These are phyloP conservation scores for Oxyteleia sp. DNA, from an alignment of 2,888 invertebrate species.

Conservation along the genomic window DNA sequence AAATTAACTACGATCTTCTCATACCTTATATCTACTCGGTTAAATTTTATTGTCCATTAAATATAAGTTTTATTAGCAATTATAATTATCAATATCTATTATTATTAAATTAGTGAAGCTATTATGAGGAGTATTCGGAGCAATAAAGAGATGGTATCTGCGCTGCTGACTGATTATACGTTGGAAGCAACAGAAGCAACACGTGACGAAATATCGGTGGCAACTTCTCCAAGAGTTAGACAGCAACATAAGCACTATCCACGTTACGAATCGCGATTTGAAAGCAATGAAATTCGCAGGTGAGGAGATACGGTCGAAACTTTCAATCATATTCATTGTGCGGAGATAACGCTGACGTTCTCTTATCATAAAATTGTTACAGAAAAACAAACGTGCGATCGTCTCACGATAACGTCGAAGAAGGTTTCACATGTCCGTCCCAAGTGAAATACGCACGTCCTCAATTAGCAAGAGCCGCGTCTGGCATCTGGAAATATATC, in stretches of 20 bases:
- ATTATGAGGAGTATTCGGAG: conserved; percentile 91
- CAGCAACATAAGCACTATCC: conserved; percentile 84
- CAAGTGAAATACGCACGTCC: conserved; percentile 93
- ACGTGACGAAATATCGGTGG: conserved; percentile 88
- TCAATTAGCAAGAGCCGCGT: conserved; percentile 93
- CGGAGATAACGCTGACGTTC: not conserved
- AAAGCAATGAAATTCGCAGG: conserved; percentile 86
- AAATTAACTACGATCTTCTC: no score
- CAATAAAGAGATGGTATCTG: conserved; percentile 91
- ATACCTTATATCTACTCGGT: no score
- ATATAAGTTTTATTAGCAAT: not conserved
- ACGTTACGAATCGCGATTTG: conserved; percentile 78
- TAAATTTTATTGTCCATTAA: not conserved
- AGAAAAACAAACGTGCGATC: conserved; percentile 89
- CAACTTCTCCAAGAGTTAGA: conserved; percentile 82
- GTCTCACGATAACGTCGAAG: conserved; percentile 89
- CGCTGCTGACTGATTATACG: conserved; percentile 91
- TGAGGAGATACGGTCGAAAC: conserved; percentile 69
- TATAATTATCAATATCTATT: conserved; percentile 52
- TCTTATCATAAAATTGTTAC: conserved; percentile 67
- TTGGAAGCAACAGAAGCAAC: conserved; percentile 89
- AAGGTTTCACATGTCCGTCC: conserved; percentile 93
- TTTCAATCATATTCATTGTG: conserved; percentile 7
- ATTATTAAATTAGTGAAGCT: conserved; percentile 89
- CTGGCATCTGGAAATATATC: conserved; percentile 95